Percentiles rank a stretch among this genome's conserved stretches.
Evolutionary conservation across 2,797 vertebrate genomes (phyloP).

Genomic region (Botia almorhae): DNA sequence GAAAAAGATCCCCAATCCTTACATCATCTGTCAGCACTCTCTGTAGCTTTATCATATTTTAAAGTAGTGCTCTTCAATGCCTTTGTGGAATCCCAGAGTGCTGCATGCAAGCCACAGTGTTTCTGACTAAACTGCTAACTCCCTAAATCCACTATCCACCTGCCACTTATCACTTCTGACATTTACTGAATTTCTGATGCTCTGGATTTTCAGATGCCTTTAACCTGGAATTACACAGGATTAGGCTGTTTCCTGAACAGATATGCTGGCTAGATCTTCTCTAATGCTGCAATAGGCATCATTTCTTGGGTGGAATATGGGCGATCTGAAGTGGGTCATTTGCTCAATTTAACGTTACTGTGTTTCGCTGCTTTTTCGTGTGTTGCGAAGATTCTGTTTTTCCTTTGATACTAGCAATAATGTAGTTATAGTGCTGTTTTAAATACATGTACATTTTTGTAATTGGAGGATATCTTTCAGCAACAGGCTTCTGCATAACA

Average conservation of each 20-base stretch:
- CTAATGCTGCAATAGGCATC: conserved; percentile 12
- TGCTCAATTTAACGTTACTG: conserved; percentile 7
- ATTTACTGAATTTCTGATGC: conserved; percentile 41
- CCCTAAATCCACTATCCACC: conserved; percentile 41
- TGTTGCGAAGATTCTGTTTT: neutral
- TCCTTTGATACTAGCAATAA: neutral
- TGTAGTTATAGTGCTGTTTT: neutral
- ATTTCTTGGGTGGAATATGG: neutral
- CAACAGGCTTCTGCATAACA: too few species aligned
- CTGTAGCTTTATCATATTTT: conserved; percentile 16
- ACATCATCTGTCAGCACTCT: conserved; percentile 25
- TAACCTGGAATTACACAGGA: conserved; percentile 45
- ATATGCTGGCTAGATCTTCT: conserved; percentile 8
- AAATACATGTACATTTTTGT: too few species aligned
- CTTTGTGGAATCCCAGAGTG: neutral
- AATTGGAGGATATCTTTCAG: too few species aligned
- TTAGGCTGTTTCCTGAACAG: conserved; percentile 44
- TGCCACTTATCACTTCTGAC: conserved; percentile 44
- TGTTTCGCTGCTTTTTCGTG: neutral
- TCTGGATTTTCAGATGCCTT: conserved; percentile 35
- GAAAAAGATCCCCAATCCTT: conserved; percentile 25
- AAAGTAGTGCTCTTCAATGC: conserved; percentile 4
- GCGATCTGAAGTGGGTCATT: neutral
- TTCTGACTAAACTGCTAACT: conserved; percentile 34
- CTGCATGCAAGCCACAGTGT: conserved; percentile 13